Percentiles rank a stretch among this genome's conserved stretches.
Conservation (phyloP, 2,113 vertebrate species). For the Melospiza georgiana region DNA sequence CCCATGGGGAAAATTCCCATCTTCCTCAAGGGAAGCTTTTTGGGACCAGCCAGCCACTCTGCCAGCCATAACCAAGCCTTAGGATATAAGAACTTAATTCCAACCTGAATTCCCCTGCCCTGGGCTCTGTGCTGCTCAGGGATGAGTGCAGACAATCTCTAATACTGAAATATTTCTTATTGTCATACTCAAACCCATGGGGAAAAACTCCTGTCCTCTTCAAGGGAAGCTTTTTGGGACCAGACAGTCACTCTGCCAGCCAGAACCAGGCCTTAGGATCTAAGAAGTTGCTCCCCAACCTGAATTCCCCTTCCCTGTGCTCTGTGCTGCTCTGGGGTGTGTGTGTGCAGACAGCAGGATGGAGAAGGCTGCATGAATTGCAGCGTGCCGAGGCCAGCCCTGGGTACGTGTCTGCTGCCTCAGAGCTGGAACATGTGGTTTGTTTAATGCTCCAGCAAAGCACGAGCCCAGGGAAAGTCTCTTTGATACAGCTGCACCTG, state of each 20-base stretch:
- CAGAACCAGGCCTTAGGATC: not conserved
- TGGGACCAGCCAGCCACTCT: not conserved
- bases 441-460: not conserved
- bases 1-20: too few relatives aligned
- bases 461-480: not conserved
- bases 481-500: not conserved
- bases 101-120: not conserved
- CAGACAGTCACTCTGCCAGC: not conserved
- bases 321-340: rapidly evolving
- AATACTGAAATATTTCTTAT: too few relatives aligned
- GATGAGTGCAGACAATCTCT: rapidly evolving
- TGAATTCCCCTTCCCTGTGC: not conserved
- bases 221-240: too few relatives aligned
- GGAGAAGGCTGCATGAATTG: not conserved
- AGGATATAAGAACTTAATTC: not conserved
- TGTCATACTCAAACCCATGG: too few relatives aligned
- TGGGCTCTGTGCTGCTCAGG: not conserved
- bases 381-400: not conserved
- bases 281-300: not conserved
- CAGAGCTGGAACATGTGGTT: not conserved
- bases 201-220: too few relatives aligned
- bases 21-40: too few relatives aligned
- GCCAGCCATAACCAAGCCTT: not conserved
- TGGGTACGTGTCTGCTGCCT: not conserved
- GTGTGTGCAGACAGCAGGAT: not conserved